These are phyloP conservation scores for Lepidochitona cinerea DNA, from an alignment of 2,888 invertebrate genomes.

Conservation along the genomic window DNA sequence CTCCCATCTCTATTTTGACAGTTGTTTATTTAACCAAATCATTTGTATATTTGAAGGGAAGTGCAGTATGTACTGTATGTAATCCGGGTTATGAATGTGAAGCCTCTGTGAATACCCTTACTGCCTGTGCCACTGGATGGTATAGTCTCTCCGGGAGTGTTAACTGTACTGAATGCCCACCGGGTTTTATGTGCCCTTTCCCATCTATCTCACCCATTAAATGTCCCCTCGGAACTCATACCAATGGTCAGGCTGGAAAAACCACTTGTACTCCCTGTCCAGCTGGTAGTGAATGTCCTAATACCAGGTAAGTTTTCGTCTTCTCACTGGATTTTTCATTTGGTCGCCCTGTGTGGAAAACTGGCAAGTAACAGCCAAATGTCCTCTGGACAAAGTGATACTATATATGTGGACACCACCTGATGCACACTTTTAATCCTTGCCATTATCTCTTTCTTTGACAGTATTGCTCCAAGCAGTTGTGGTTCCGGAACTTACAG, in stretches of 20 bases:
- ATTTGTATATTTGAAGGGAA: conserved; percentile 25
- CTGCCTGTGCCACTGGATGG: conserved; percentile 46
- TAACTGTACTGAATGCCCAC: conserved; percentile 53
- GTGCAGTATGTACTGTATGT: conserved; percentile 42
- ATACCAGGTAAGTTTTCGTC: conserved; percentile 32
- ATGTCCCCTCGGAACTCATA: conserved; percentile 55
- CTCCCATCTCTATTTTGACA: no score
- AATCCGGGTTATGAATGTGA: conserved; percentile 55
- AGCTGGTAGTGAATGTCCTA: conserved; percentile 53
- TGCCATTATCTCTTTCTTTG: no score
- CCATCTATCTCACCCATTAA: conserved; percentile 38
- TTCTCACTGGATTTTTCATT: no score
- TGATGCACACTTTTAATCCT: no score
- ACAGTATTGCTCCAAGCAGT: conserved; percentile 17
- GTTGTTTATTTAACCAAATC: no score
- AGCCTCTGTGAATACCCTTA: conserved; percentile 29
- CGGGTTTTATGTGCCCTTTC: conserved; percentile 53
- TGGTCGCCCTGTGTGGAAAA: no score
- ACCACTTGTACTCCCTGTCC: conserved; percentile 54
- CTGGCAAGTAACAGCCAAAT: no score
- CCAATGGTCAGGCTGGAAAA: conserved; percentile 39
- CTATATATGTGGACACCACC: no score
- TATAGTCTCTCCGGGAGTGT: conserved; percentile 56
- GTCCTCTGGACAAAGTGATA: no score
- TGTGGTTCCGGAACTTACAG: conserved; percentile 50